A percentile compares a stretch with the other conserved stretches of the same genome.
These are phyloP conservation scores for Ecliptopera silaceata DNA, from an alignment of 2,888 invertebrate genomes.

Conservation along the genomic window DNA sequence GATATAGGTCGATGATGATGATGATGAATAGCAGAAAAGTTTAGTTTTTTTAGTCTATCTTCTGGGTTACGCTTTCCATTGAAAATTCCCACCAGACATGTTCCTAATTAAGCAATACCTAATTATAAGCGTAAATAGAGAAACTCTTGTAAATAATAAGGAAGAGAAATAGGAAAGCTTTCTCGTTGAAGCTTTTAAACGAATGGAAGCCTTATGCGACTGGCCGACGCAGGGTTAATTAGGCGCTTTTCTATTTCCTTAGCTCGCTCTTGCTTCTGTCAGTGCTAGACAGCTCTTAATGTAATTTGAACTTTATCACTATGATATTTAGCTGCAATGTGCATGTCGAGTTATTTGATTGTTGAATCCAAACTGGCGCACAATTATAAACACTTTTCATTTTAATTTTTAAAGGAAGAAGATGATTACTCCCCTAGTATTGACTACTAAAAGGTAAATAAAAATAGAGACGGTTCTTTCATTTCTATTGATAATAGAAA, in stretches of 20 bases:
- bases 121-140: slow-evolving; percentile 9
- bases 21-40: too few relatives aligned
- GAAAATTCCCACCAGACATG: not conserved
- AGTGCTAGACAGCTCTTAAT: not conserved
- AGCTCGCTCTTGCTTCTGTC: slow-evolving; percentile 7
- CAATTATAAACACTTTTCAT: too few relatives aligned
- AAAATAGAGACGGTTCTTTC: too few relatives aligned
- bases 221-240: slow-evolving; percentile 26
- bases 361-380: too few relatives aligned
- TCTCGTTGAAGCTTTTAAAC: slow-evolving; percentile 21
- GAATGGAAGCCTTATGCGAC: slow-evolving; percentile 21
- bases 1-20: too few relatives aligned
- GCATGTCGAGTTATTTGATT: not conserved
- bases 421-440: too few relatives aligned
- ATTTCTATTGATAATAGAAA: too few relatives aligned
- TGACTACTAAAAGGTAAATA: too few relatives aligned
- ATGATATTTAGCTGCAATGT: not conserved
- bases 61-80: not conserved
- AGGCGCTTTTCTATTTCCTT: slow-evolving; percentile 25
- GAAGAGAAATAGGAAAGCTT: slow-evolving; percentile 9
- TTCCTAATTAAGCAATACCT: slow-evolving; percentile 3
- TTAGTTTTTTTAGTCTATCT: too few relatives aligned
- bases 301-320: slow-evolving; percentile 3
- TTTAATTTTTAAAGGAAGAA: too few relatives aligned
- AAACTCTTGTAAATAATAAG: slow-evolving; percentile 3